Evolutionary conservation across 1,140 invertebrate species (phyloP).

Genomic region (Lepidurus apus): DNA sequence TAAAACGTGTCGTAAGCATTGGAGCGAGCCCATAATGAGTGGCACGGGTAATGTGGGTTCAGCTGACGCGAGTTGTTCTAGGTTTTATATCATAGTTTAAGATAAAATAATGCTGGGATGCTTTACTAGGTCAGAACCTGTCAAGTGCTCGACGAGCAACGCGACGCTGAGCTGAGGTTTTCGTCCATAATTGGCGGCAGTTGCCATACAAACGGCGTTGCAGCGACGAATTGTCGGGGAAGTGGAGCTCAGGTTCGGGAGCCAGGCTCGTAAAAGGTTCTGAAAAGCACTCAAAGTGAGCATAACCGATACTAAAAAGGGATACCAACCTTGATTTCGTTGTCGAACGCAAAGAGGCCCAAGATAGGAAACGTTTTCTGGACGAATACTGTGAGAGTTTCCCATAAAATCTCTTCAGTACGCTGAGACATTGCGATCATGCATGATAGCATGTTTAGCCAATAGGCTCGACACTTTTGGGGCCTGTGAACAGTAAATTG

Average conservation of each 20-base stretch:
- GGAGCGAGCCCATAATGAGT: constrained; percentile 8
- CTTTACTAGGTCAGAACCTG: neutral
- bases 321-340: constrained; percentile 58
- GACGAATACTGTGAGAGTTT: constrained; percentile 62
- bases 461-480: constrained; percentile 68
- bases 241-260: constrained; percentile 57
- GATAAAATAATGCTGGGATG: too few relatives aligned
- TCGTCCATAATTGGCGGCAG: constrained; percentile 57
- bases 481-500: constrained; percentile 48
- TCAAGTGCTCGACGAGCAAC: constrained; percentile 49
- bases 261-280: constrained; percentile 58
- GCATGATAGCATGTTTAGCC: constrained; percentile 65
- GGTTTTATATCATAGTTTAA: too few relatives aligned
- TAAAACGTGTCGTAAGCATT: neutral
- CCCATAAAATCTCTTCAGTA: constrained; percentile 65
- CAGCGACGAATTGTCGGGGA: constrained; percentile 57
- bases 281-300: constrained; percentile 43
- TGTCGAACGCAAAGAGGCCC: constrained; percentile 66
- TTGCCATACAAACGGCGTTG: constrained; percentile 57
- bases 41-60: neutral
- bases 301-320: constrained; percentile 36
- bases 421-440: constrained; percentile 60
- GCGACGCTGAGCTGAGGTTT: constrained; percentile 57
- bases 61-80: constrained; percentile 11
- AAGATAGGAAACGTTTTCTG: constrained; percentile 62